Evolutionary conservation across 2,797 vertebrate genomes (phyloP).

Genomic region (Myotis findleyi): DNA sequence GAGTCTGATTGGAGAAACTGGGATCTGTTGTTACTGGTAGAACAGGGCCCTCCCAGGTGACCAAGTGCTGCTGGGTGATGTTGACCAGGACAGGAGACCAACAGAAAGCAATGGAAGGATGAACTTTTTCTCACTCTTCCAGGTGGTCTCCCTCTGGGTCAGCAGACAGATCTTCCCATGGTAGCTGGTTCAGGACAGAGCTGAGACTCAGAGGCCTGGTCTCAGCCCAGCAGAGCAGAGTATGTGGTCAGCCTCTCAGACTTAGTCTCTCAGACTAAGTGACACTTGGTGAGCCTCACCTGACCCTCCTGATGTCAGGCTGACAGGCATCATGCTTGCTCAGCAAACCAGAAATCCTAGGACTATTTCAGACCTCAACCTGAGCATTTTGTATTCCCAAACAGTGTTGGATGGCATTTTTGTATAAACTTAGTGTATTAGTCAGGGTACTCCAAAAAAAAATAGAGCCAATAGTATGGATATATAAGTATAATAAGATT

Average conservation of each 20-base stretch:
- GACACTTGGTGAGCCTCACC: neutral
- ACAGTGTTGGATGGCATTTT: neutral
- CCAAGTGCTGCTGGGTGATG: fast-evolving
- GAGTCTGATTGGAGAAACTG: neutral
- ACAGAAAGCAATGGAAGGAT: fast-evolving
- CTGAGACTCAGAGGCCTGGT: fast-evolving
- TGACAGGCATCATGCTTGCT: fast-evolving
- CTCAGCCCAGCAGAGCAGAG: neutral
- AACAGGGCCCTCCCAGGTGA: fast-evolving
- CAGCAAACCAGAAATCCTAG: neutral
- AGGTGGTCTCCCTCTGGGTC: fast-evolving
- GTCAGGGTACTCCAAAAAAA: neutral
- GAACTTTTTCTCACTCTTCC: fast-evolving
- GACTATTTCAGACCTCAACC: neutral
- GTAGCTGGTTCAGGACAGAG: neutral
- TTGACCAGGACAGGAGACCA: fast-evolving
- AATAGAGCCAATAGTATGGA: neutral
- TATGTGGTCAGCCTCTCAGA: neutral
- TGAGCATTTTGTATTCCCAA: neutral
- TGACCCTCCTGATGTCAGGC: too few relatives aligned
- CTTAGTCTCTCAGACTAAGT: neutral
- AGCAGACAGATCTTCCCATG: fast-evolving
- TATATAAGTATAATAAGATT: neutral
- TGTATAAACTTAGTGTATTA: too few relatives aligned
- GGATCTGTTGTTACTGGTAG: neutral